Percentiles rank a stretch among this genome's conserved stretches.
phyloP scores from a whole-genome alignment of 2,888 invertebrate species.

The Drosophila fungiperda region DNA sequence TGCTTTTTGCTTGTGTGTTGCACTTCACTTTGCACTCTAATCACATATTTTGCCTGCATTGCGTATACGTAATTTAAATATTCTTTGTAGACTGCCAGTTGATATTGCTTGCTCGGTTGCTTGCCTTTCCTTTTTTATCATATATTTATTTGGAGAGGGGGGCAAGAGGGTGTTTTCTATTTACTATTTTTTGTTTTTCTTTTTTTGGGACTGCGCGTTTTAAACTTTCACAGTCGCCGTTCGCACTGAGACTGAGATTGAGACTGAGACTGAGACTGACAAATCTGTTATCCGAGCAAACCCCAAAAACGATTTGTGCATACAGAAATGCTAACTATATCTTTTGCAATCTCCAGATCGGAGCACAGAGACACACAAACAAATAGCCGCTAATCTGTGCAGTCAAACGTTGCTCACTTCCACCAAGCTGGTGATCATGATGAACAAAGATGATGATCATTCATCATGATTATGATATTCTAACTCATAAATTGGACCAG shows the following conservation, averaged over 20 bases:
- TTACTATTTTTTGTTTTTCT: background rate
- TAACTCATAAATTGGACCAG: constrained; percentile 68
- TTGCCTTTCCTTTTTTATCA: background rate
- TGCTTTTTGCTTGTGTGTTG: background rate
- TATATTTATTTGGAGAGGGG: background rate
- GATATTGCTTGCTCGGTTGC: background rate
- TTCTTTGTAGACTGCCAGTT: background rate
- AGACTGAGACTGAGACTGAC: constrained; percentile 20
- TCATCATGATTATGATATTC: constrained; percentile 49
- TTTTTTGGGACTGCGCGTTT: constrained; percentile 32
- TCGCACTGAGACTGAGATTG: constrained; percentile 82
- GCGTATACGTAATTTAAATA: constrained; percentile 22
- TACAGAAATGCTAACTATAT: constrained; percentile 46
- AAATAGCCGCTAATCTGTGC: constrained; percentile 39
- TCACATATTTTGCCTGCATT: constrained; percentile 24
- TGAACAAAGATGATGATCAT: constrained; percentile 24
- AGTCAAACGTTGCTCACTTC: constrained; percentile 42
- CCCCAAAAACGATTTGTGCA: constrained; percentile 76
- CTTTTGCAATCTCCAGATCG: constrained; percentile 70
- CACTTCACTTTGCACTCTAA: constrained; percentile 17
- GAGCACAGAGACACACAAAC: constrained; percentile 28
- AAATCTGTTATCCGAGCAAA: constrained; percentile 77
- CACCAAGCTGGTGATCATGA: constrained; percentile 12
- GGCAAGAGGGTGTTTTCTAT: background rate
- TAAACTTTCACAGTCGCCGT: constrained; percentile 76